Evolutionary conservation across 1,140 invertebrate species (phyloP).

Genomic region (Pteromalus puparum): DNA sequence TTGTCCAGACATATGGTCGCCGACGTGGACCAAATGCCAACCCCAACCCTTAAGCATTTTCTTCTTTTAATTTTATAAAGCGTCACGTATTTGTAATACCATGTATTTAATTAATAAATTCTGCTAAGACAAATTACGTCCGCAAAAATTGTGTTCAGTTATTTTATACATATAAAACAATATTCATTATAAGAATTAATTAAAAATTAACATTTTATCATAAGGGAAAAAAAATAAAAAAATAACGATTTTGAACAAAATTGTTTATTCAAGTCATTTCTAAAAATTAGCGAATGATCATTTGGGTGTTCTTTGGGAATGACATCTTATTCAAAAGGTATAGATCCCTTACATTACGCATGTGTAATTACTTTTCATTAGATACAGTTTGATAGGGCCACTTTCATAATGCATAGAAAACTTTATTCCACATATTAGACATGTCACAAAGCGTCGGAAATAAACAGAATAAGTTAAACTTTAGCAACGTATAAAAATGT

Average conservation of each 20-base stretch:
- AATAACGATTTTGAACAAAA: slow-evolving; percentile 48
- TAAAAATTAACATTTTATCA: not conserved
- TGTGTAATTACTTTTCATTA: slow-evolving; percentile 28
- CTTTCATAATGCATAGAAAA: slow-evolving; percentile 35
- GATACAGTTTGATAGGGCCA: slow-evolving; percentile 35
- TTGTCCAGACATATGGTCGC: slow-evolving; percentile 95
- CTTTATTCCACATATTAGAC: slow-evolving; percentile 43
- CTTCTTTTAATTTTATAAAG: slow-evolving; percentile 42
- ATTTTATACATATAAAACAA: not conserved
- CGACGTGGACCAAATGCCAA: slow-evolving; percentile 98
- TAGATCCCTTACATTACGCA: slow-evolving; percentile 35
- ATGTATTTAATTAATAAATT: slow-evolving; percentile 51
- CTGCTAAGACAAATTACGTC: slow-evolving; percentile 56
- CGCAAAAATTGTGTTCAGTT: slow-evolving; percentile 12
- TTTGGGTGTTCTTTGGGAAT: slow-evolving; percentile 52
- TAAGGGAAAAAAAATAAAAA: slow-evolving; percentile 24
- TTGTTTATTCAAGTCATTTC: slow-evolving; percentile 53
- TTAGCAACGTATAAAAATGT: slow-evolving; percentile 30
- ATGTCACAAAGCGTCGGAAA: not conserved
- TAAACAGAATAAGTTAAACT: slow-evolving; percentile 19
- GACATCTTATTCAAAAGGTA: slow-evolving; percentile 46
- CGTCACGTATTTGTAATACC: slow-evolving; percentile 59
- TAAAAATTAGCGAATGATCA: slow-evolving; percentile 50
- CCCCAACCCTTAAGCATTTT: slow-evolving; percentile 74
- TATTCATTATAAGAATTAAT: not conserved